Base-by-base conservation (phyloP, 64 coral and sea anemone genomes). In the Acropora yongei region DNA sequence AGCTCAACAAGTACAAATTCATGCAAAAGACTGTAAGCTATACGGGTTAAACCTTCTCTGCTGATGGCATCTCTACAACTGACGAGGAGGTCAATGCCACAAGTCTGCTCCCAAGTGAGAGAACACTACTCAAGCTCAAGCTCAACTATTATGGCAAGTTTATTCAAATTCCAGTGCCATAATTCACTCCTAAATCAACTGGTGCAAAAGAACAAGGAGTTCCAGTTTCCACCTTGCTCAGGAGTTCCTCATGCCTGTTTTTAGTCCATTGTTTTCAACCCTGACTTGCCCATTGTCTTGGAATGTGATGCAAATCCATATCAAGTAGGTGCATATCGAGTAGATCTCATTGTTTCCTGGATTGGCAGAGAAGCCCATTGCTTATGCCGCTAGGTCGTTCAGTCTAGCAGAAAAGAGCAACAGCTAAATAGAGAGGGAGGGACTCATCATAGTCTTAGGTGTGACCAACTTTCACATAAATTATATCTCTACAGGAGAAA, bases 391-490 rank as follows among this genome's bases (percentile, higher is more conserved):
- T 39, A 77, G 90, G 13, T 86, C 53, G 30, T 50, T 91, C 39
- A 91, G 67, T 18, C 67, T 14, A 51, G 79, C 79, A 8, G 89
- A 91, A 78, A 63, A 49, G 57, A 91, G 57, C 46, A 88, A 88
- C 74, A 80, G 57, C 42, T 83, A 92, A 47, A 92, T 92, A n/a
- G 58, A 92, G 14, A 87, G 89, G 80, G 87, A 94, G 45, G 80
- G 45, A 48, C 93, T 90, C 19, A 75, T 80, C 50, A 89, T 94
- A 45, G 44, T 69, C 8, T 89, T 77, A 89, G 87, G 80, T 3
- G 47, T 95, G 13, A 79, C 85, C 66, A 93, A 93, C 19, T 92
- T 87, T 51, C 51, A 92, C 82, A 87, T 30, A 30, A 30, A 30
- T 30, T 86, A 83, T 87, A 92, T 10, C 73, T 92, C n/a, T 92